A percentile compares a stretch with the other conserved stretches of the same genome.
Evolutionary conservation across 2,113 vertebrate genomes (phyloP).

Genomic region (Hypomesus transpacificus): DNA sequence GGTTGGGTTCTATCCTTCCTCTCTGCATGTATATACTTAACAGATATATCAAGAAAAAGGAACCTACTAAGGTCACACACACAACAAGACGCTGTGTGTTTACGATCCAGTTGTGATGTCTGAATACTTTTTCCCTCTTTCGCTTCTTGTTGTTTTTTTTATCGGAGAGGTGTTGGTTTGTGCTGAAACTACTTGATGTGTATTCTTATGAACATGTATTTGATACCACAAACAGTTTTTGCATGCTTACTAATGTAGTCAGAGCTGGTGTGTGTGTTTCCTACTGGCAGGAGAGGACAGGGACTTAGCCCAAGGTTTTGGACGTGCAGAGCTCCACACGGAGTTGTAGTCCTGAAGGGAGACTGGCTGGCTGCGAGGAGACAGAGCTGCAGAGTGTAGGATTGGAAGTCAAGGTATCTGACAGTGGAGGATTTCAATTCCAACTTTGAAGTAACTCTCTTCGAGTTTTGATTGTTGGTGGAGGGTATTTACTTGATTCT

Average conservation of each 20-base stretch:
- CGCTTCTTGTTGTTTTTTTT: slow-evolving; percentile 32
- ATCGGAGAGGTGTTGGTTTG: slow-evolving; percentile 60
- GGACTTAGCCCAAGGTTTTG: slow-evolving; percentile 40
- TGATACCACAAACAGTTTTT: slow-evolving; percentile 68
- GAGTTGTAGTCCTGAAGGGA: slow-evolving; percentile 25
- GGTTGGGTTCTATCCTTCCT: slow-evolving; percentile 54
- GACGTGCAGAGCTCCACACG: slow-evolving; percentile 33
- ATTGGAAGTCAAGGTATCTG: too few relatives aligned
- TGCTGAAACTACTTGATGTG: slow-evolving; percentile 62
- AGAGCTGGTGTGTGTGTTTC: slow-evolving; percentile 49
- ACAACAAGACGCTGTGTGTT: slow-evolving; percentile 59
- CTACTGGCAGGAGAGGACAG: slow-evolving; percentile 40
- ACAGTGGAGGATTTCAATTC: too few relatives aligned
- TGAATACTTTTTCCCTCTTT: slow-evolving; percentile 39
- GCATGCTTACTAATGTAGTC: slow-evolving; percentile 68
- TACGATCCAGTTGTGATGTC: slow-evolving; percentile 58
- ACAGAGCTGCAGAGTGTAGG: too few relatives aligned
- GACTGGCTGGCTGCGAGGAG: not conserved
- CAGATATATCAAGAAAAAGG: slow-evolving; percentile 50
- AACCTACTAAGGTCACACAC: slow-evolving; percentile 57
- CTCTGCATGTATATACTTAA: slow-evolving; percentile 70
- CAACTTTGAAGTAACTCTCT: too few relatives aligned
- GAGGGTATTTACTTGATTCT: not conserved
- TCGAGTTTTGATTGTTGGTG: not conserved
- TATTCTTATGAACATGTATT: slow-evolving; percentile 68